Evolutionary conservation across 2,888 invertebrate species (phyloP).

Genomic region (Yponomeuta malinellus): DNA sequence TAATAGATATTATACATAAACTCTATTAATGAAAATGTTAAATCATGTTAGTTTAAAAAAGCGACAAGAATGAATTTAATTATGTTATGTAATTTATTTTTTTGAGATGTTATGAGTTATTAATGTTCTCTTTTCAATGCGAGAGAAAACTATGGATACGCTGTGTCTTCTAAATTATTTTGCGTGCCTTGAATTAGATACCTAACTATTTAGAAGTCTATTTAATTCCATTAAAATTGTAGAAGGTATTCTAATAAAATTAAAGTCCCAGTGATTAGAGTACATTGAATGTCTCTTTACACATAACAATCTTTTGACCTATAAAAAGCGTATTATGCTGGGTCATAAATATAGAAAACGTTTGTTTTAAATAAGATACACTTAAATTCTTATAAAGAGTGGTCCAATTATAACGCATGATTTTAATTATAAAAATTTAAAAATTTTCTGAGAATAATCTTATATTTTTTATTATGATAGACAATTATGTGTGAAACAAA

Average conservation of each 20-base stretch:
- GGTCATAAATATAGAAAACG: background rate
- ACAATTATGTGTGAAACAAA: too few species aligned
- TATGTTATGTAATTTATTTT: background rate
- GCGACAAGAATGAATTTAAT: background rate
- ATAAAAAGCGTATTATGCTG: background rate
- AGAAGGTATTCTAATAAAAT: too few species aligned
- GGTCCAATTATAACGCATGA: too few species aligned
- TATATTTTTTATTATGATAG: too few species aligned
- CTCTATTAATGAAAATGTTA: background rate
- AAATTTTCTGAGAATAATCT: too few species aligned
- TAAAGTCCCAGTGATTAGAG: background rate
- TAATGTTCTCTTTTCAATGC: background rate
- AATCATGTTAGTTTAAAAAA: background rate
- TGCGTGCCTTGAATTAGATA: conserved; percentile 18
- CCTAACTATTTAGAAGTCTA: conserved; percentile 8
- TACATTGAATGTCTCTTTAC: background rate
- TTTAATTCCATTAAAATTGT: background rate
- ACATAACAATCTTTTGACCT: background rate
- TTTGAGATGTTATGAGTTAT: background rate
- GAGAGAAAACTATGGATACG: conserved; percentile 5
- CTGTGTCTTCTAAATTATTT: conserved; percentile 13
- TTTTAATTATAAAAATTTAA: too few species aligned
- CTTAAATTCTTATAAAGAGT: background rate
- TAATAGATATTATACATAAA: conserved; percentile 5
- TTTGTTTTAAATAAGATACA: background rate